These are phyloP conservation scores for Cinclus cinclus DNA, from an alignment of 2,113 vertebrate genomes.

Conservation along the genomic window DNA sequence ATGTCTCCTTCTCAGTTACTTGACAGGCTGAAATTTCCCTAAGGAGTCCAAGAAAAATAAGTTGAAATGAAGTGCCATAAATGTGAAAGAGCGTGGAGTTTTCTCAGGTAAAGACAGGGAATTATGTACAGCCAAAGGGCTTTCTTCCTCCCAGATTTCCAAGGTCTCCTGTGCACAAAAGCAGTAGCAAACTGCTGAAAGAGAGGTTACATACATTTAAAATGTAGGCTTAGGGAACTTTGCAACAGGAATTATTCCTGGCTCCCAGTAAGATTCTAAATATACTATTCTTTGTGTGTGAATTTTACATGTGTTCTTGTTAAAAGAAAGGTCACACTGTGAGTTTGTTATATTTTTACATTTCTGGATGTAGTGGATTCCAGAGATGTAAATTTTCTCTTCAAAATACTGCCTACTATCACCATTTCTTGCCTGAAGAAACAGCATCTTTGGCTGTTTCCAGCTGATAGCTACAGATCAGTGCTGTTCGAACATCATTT, in stretches of 20 bases:
- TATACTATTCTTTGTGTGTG: background rate
- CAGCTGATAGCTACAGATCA: slow-evolving; percentile 71
- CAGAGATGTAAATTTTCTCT: slow-evolving; percentile 29
- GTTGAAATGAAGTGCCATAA: slow-evolving; percentile 7
- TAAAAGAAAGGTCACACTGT: slow-evolving; percentile 17
- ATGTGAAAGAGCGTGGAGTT: background rate
- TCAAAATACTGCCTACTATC: slow-evolving; percentile 10
- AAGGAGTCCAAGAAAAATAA: slow-evolving; percentile 1
- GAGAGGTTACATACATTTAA: background rate
- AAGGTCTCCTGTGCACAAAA: slow-evolving; percentile 27
- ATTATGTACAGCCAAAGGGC: background rate
- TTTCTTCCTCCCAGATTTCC: slow-evolving; percentile 18
- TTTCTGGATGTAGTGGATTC: background rate
- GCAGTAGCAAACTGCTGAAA: slow-evolving; percentile 1
- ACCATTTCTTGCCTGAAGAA: slow-evolving; percentile 40
- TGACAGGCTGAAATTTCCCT: slow-evolving; percentile 19
- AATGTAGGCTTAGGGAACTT: background rate
- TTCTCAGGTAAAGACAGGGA: slow-evolving; percentile 6
- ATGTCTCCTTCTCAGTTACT: background rate
- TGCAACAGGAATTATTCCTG: background rate
- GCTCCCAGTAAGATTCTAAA: background rate
- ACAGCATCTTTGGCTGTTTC: slow-evolving; percentile 56
- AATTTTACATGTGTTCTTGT: slow-evolving; percentile 5
- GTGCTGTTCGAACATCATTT: slow-evolving; percentile 44
- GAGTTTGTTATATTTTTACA: background rate